Evolutionary conservation across 2,113 vertebrate species (phyloP), one percentile per base, ranked within the genome.

Genomic region (Ochotona princeps): DNA sequence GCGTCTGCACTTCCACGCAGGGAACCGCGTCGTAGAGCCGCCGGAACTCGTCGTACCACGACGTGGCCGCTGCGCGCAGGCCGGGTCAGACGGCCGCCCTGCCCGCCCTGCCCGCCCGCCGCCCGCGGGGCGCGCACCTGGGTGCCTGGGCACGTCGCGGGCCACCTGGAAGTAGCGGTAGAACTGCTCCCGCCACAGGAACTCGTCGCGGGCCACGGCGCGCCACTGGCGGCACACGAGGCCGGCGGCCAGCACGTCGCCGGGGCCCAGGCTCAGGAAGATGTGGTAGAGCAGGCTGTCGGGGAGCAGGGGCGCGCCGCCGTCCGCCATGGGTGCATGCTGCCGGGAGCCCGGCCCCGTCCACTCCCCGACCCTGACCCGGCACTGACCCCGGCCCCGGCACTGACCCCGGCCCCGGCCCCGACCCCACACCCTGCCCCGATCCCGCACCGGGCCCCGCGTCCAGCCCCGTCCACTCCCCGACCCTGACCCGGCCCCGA

Each of bases 271-370:
- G 94, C 97, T 98, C 89, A 99, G 97, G 97, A 99, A 99, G 97
- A 99, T 99, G 97, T 99, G 99, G 96, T 99, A 98, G 83, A 99
- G 97, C 93, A 99, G 97, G 96, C 98, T 98, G 97, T 99, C 99
- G 0, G 99, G 99, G 96, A 99, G 98, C 92, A 98, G 97, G 97
- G 97, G 97, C 65, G 87, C 7, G 66, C 76, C 95, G 92, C 94
- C 95, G 60, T 94, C 91, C 0, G 97, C 98, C 98, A 98, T 98
- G 72, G 97, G 97, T 96, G 96, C 98, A 98, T 98, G 93, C 97
- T 98, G 98, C 93, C 95, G 96, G 95, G 57, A 96, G 96, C 28
- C 86, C 60, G 88, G 1, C 79, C 72, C 66, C 28, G 28, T 28
- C 69, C 69, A 0, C 32, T 1, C 20, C 35, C 32, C n/a, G n/a